A percentile compares a stretch with the other conserved stretches of the same genome.
phyloP scores from a whole-genome alignment of 1,140 invertebrate genomes.

The Ylistrum balloti region DNA sequence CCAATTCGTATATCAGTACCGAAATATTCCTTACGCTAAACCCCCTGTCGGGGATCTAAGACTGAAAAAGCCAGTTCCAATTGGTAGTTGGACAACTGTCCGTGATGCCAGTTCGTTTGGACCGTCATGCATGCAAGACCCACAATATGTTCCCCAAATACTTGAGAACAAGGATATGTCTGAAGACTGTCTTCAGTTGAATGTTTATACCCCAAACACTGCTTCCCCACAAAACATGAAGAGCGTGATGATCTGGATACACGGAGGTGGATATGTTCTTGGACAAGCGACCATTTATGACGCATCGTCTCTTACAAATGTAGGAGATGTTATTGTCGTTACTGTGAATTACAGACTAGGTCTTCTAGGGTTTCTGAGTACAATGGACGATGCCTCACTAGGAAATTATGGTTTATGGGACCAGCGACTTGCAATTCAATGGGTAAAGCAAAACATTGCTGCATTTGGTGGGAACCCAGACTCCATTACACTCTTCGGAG shows the following conservation, averaged over 20 bases:
- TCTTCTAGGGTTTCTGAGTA: background rate
- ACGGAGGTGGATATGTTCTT: background rate
- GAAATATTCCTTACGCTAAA: conserved; percentile 23
- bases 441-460: conserved; percentile 3
- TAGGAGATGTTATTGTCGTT: background rate
- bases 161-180: background rate
- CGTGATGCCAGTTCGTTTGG: background rate
- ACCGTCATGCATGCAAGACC: background rate
- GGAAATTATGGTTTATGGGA: conserved; percentile 7
- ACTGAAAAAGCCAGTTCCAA: background rate
- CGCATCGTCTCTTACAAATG: background rate
- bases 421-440: conserved; percentile 3
- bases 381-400: background rate
- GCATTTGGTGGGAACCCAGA: background rate
- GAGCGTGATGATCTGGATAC: conserved; percentile 7
- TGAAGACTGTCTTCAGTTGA: background rate
- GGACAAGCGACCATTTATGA: background rate
- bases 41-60: background rate
- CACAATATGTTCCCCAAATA: background rate
- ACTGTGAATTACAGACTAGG: background rate
- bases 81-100: background rate
- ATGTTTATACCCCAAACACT: background rate
- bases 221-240: background rate
- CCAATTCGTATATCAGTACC: background rate
- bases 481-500: background rate